Evolutionary conservation across 2,113 vertebrate genomes (phyloP), one percentile per base, ranked within the genome.

Genomic region (Lycocorax pyrrhopterus): DNA sequence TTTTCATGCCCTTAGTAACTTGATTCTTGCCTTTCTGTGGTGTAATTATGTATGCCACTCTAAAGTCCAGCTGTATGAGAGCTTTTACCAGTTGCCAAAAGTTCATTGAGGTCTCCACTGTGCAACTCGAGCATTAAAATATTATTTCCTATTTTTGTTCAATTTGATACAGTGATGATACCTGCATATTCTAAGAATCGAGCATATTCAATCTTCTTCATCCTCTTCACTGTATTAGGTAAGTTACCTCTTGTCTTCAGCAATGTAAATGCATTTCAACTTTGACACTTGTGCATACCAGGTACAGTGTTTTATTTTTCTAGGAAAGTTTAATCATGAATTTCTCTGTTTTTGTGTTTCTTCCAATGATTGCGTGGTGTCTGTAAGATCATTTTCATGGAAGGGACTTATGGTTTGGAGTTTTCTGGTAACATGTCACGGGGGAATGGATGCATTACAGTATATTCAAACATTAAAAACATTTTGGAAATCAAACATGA

Each of bases 201-300:
- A 95, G 98, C 88, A 6, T 99, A 99, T 68, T 97, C 98, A 8
- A 60, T 99, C 76, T 99, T 99, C 98, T 99, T 99, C 89, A 98
- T 99, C 52, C 59, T 97, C 44, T 99, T 99, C 97, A 99, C 98
- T 64, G 98, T 99, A 8, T 98, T 99, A 5, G 99, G 99, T 99
- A 89, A 98, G 99, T 83, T 51, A 17, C 19, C 13, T 23, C 15
- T 64, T 77, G 27, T 47, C 62, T 74, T 74, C 25, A 77, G 43
- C 43, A 49, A 3, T 21, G 60, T 84, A 39, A 75, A 41, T 72
- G 21, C 22, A 32, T 19, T 89, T 72, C 33, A 53, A 5, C 33
- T 64, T 74, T 46, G 49, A 32, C 20, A 33, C 7, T 32, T 51
- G 30, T 52, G 33, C 69, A 11, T 72, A 7, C 8, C 22, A 90